Conservation (phyloP, 2,888 invertebrate species). For the Brachylomia viminalis region DNA sequence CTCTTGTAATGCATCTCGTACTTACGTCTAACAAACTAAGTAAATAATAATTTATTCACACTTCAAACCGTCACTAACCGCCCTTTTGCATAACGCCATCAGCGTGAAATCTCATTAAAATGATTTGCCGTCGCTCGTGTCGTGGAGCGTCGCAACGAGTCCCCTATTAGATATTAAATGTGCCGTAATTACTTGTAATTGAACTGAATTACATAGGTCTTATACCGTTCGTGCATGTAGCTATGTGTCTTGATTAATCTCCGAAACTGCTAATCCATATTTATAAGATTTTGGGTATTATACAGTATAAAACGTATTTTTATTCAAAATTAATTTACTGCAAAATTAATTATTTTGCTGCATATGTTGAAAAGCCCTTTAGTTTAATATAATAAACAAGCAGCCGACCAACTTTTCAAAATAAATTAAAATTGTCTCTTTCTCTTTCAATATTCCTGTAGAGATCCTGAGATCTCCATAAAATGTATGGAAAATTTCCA, state of each 20-base stretch:
- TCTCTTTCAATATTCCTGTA: slow-evolving; percentile 4
- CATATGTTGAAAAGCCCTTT: no score
- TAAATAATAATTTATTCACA: slow-evolving; percentile 44
- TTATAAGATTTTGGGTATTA: background rate
- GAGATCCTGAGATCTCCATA: background rate
- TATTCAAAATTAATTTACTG: background rate
- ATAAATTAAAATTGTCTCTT: background rate
- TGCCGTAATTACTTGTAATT: slow-evolving; percentile 47
- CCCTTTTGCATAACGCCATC: slow-evolving; percentile 34
- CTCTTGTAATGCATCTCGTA: background rate
- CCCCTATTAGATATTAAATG: slow-evolving; percentile 53
- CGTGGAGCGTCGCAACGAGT: slow-evolving; percentile 30
- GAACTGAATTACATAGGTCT: slow-evolving; percentile 46
- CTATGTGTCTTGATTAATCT: slow-evolving; percentile 8
- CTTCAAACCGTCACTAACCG: slow-evolving; percentile 27
- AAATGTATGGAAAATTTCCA: background rate
- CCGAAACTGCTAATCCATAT: slow-evolving; percentile 5
- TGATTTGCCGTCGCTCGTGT: slow-evolving; percentile 33
- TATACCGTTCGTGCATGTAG: background rate
- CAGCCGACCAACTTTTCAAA: no score
- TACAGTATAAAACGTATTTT: background rate
- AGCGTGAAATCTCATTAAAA: slow-evolving; percentile 52
- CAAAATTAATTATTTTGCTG: background rate
- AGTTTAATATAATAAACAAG: no score
- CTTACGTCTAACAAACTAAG: slow-evolving; percentile 17